These are phyloP conservation scores for Tolypeutes matacus DNA, from an alignment of 2,797 vertebrate species.

Conservation along the genomic window DNA sequence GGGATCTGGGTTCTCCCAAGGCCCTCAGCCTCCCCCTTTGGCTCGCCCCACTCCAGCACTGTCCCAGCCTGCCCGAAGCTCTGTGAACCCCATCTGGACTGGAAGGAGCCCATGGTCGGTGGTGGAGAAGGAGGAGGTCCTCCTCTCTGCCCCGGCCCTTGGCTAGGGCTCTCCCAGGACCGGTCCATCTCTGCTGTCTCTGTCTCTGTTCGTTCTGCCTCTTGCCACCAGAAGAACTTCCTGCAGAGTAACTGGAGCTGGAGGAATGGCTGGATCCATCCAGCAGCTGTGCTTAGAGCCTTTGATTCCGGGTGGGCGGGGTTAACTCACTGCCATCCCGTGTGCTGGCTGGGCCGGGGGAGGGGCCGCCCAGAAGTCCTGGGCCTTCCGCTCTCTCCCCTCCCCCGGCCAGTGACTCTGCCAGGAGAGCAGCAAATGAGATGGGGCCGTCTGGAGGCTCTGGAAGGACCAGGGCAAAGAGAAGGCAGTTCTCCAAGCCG, in stretches of 20 bases:
- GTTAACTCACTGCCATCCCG: slow-evolving; percentile 74
- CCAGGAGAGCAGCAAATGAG: background rate
- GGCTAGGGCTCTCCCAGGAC: background rate
- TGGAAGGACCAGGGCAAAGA: background rate
- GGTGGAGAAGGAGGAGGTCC: background rate
- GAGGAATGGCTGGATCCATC: slow-evolving; percentile 71
- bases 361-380: background rate
- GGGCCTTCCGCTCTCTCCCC: background rate
- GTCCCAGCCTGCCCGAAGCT: background rate
- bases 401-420: background rate
- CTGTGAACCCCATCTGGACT: background rate
- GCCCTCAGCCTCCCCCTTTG: rapidly evolving
- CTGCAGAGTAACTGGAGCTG: slow-evolving; percentile 73
- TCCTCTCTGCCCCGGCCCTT: background rate
- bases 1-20: rapidly evolving
- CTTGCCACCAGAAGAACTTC: slow-evolving; percentile 72
- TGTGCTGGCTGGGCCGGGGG: background rate
- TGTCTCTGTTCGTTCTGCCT: background rate
- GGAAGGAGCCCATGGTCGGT: background rate
- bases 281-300: slow-evolving; percentile 21
- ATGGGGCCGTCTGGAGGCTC: background rate
- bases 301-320: slow-evolving; percentile 73
- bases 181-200: slow-evolving; percentile 36
- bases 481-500: background rate
- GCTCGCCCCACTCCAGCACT: too few relatives aligned